Evolutionary conservation across 2,888 invertebrate genomes (phyloP), one percentile per base, ranked within the genome.

Genomic region (Perizoma affinitatum): DNA sequence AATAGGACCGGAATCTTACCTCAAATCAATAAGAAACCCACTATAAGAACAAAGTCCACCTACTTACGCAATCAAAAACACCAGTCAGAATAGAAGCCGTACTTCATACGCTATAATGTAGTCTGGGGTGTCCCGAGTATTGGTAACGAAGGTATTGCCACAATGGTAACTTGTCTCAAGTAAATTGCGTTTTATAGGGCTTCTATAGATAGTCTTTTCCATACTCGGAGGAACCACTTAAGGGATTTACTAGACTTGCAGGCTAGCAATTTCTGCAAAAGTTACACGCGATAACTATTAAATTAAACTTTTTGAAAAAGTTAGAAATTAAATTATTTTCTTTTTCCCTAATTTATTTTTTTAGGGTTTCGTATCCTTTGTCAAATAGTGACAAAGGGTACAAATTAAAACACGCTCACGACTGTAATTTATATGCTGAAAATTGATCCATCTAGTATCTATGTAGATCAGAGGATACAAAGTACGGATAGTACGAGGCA

Each of bases 101-200:
- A 60, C 42, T 48, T 6, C 34, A 9, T 5, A 4, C 46, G n/a
- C 51, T 57, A 49, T 59, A 53, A 33, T 49, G 42, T 53, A 63
- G 55, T 52, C 48, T 58, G 54, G 58, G 61, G 51, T 63, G 48
- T 70, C 64, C 61, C 60, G 52, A 48, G 54, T 48, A 54, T 40
- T 56, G 48, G 63, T 67, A 65, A 67, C 71, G 66, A 69, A 86
- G 86, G 87, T 86, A 83, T 76, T 71, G 63, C 59, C 65, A 85
- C 85, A 88, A 88, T 76, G 67, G 70, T 47, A 69, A 80, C 79
- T 84, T 87, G 87, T 86, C 87, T 88, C 80, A 84, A 84, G 81
- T 74, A 80, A 86, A 83, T 83, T 84, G 80, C 71, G 70, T 74
- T 79, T 78, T 70, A 73, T 62, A 47, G 38, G 52, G 80, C 70